phyloP scores from a whole-genome alignment of 2,113 vertebrate species.

The Damaliscus lunatus region DNA sequence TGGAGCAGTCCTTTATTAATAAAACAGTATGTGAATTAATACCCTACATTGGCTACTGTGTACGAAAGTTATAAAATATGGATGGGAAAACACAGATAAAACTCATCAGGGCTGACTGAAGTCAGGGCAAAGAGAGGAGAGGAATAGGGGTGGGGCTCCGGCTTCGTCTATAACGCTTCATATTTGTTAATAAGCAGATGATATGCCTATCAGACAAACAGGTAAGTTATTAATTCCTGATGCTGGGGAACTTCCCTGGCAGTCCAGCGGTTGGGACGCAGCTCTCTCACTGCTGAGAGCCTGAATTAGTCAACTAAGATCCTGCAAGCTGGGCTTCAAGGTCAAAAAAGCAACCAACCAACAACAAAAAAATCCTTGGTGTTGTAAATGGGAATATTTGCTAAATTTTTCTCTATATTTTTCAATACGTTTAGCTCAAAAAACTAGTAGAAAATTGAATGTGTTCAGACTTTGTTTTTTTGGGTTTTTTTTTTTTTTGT shows the following conservation, averaged over 20 bases:
- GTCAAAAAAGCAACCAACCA: neutral
- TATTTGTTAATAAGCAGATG: neutral
- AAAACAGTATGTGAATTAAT: neutral
- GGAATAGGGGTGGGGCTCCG: neutral
- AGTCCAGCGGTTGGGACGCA: neutral
- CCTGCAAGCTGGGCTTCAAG: accelerated
- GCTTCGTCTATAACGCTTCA: neutral
- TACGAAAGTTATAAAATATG: neutral
- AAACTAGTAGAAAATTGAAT: neutral
- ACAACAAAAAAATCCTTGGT: neutral
- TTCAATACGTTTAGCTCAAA: neutral
- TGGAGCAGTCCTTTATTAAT: neutral
- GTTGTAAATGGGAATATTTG: neutral
- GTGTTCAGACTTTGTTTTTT: neutral
- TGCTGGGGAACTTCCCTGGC: neutral
- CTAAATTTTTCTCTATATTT: neutral
- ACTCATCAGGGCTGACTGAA: neutral
- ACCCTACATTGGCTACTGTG: neutral
- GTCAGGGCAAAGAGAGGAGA: neutral
- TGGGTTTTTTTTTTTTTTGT: no score
- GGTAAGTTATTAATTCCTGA: neutral
- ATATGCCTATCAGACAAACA: neutral
- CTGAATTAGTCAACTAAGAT: neutral
- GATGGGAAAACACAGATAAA: neutral
- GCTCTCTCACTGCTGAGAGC: neutral